phyloP scores from a whole-genome alignment of 2,888 invertebrate genomes.

The Fissipunctia ypsillon region DNA sequence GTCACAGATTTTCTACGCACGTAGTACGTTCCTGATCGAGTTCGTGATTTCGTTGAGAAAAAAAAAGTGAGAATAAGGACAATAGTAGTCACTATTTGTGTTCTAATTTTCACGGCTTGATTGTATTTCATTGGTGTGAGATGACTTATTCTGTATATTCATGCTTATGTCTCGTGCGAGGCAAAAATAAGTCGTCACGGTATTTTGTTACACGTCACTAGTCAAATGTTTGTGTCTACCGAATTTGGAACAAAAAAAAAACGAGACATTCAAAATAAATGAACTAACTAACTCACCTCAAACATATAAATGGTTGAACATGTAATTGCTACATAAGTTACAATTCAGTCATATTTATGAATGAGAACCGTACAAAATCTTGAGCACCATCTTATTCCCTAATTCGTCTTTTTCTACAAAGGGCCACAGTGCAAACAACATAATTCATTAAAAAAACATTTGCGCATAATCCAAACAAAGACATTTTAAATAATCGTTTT shows the following conservation, averaged over 20 bases:
- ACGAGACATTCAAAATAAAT: neutral
- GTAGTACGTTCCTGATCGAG: slow-evolving; percentile 80
- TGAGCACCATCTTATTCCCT: neutral
- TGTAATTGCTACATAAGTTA: neutral
- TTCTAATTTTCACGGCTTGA: slow-evolving; percentile 62
- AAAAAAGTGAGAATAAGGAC: slow-evolving; percentile 75
- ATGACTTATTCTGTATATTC: slow-evolving; percentile 49
- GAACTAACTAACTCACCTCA: neutral
- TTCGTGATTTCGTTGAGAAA: slow-evolving; percentile 76
- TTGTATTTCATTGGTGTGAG: slow-evolving; percentile 47
- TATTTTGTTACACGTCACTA: slow-evolving; percentile 1
- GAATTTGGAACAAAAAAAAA: neutral
- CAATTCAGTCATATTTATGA: neutral
- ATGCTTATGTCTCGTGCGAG: slow-evolving; percentile 37
- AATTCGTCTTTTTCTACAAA: neutral
- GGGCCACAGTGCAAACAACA: slow-evolving; percentile 17
- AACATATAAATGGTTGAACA: neutral
- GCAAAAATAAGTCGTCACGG: slow-evolving; percentile 21
- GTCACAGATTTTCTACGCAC: slow-evolving; percentile 79
- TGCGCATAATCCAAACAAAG: slow-evolving; percentile 45
- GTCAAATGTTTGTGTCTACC: slow-evolving; percentile 4
- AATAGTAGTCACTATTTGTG: slow-evolving; percentile 72
- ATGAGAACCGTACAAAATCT: neutral
- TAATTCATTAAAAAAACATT: slow-evolving; percentile 23
- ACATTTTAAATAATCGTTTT: slow-evolving; percentile 54